A percentile compares a stretch with the other conserved stretches of the same genome.
These are phyloP conservation scores for Moxostoma hubbsi DNA, from an alignment of 2,797 vertebrate species.

Conservation along the genomic window DNA sequence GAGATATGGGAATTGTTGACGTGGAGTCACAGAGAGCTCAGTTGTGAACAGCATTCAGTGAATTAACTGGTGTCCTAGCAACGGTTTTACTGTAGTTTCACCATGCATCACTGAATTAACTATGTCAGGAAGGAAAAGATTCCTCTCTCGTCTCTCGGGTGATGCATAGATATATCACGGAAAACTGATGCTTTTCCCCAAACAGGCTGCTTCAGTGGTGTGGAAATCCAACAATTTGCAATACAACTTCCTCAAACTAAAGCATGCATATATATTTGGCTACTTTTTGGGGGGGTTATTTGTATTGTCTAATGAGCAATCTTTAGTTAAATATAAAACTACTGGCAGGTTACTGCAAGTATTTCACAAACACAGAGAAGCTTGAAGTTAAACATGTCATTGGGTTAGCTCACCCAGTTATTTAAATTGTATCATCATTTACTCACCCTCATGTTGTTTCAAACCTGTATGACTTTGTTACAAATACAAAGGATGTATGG, in stretches of 20 bases:
- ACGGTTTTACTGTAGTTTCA: conserved; percentile 30
- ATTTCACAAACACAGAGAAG: no score
- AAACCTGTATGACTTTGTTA: no score
- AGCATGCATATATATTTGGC: neutral
- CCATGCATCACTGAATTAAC: conserved; percentile 21
- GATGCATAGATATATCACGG: conserved; percentile 4
- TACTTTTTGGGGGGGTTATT: neutral
- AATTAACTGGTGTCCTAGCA: conserved; percentile 52
- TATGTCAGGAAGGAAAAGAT: neutral
- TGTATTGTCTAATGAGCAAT: neutral
- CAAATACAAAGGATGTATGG: no score
- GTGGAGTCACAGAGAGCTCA: conserved; percentile 1
- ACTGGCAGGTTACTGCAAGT: neutral
- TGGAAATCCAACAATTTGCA: conserved; percentile 1
- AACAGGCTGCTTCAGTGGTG: neutral
- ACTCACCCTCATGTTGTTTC: no score
- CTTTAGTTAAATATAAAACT: neutral
- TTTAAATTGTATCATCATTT: no score
- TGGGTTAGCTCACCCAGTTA: no score
- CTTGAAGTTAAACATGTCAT: no score
- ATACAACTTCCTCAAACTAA: conserved; percentile 6
- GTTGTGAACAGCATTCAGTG: conserved; percentile 7
- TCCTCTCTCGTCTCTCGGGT: conserved; percentile 34
- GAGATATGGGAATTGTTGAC: conserved; percentile 43
- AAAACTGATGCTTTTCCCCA: conserved; percentile 8